phyloP scores from a whole-genome alignment of 2,797 vertebrate genomes.

The Nothura maculosa region DNA sequence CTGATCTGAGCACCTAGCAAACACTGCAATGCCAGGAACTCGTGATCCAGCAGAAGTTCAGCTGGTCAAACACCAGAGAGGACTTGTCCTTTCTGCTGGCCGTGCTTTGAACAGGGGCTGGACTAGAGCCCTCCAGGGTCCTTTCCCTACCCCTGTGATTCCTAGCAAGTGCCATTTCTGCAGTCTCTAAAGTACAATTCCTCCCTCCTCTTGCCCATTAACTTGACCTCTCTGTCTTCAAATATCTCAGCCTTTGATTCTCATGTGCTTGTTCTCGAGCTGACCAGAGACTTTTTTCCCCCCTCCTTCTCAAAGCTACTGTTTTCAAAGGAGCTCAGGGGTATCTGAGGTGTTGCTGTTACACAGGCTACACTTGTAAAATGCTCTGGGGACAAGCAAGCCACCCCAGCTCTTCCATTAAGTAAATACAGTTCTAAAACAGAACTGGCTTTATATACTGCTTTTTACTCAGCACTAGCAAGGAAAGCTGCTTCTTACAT shows the following conservation, averaged over 20 bases:
- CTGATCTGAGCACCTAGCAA: not conserved
- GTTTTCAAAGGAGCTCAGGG: not conserved
- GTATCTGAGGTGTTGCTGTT: not conserved
- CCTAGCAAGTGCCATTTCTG: not conserved
- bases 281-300: not conserved
- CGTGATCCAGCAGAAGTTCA: not conserved
- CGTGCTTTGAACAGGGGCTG: not conserved
- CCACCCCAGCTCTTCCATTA: not conserved
- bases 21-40: not conserved
- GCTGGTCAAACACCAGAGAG: not conserved
- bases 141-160: not conserved
- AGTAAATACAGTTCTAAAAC: not conserved
- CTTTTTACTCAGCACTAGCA: constrained; percentile 17
- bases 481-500: not conserved
- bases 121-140: not conserved
- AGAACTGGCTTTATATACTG: not conserved
- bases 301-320: not conserved
- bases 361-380: not conserved
- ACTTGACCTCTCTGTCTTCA: not conserved
- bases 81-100: not conserved
- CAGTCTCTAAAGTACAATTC: not conserved
- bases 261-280: not conserved
- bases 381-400: not conserved
- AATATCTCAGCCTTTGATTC: not conserved
- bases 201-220: not conserved